These are phyloP conservation scores for Chelidonichthys spinosus DNA, from an alignment of 2,797 vertebrate genomes.

Conservation along the genomic window DNA sequence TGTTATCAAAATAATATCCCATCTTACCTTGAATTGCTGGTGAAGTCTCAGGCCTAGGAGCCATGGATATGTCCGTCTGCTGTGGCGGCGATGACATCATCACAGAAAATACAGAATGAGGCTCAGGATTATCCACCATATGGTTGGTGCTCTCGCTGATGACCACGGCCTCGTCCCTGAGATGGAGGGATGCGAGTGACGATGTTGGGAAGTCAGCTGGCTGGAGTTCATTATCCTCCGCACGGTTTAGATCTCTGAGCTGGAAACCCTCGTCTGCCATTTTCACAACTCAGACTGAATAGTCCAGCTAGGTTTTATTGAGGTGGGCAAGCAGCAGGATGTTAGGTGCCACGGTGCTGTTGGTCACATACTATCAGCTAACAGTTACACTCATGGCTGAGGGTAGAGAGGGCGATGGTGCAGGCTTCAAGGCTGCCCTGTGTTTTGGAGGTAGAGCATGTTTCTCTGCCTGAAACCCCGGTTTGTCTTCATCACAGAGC, in stretches of 20 bases:
- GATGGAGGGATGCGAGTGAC: slow-evolving; percentile 86
- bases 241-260: slow-evolving; percentile 77
- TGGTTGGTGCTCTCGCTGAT: slow-evolving; percentile 84
- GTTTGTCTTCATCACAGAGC: slow-evolving; percentile 48
- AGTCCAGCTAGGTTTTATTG: slow-evolving; percentile 55
- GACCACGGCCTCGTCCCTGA: slow-evolving; percentile 85
- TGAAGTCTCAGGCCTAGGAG: slow-evolving; percentile 69
- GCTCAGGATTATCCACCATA: slow-evolving; percentile 86
- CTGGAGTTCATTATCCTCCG: slow-evolving; percentile 80
- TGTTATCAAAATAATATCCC: not conserved
- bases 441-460: slow-evolving; percentile 63
- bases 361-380: slow-evolving; percentile 77
- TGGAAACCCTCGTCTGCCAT: slow-evolving; percentile 85
- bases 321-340: slow-evolving; percentile 56
- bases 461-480: slow-evolving; percentile 35
- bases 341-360: slow-evolving; percentile 43
- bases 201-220: slow-evolving; percentile 84
- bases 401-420: slow-evolving; percentile 38
- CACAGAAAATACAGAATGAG: slow-evolving; percentile 81
- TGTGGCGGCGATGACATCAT: slow-evolving; percentile 80
- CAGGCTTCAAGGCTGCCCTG: slow-evolving; percentile 69
- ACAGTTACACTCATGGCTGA: slow-evolving; percentile 66
- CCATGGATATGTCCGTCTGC: slow-evolving; percentile 79
- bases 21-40: slow-evolving; percentile 72
- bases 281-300: slow-evolving; percentile 56